phyloP scores from a whole-genome alignment of 2,888 invertebrate species.

The Amblyjoppa proteus region DNA sequence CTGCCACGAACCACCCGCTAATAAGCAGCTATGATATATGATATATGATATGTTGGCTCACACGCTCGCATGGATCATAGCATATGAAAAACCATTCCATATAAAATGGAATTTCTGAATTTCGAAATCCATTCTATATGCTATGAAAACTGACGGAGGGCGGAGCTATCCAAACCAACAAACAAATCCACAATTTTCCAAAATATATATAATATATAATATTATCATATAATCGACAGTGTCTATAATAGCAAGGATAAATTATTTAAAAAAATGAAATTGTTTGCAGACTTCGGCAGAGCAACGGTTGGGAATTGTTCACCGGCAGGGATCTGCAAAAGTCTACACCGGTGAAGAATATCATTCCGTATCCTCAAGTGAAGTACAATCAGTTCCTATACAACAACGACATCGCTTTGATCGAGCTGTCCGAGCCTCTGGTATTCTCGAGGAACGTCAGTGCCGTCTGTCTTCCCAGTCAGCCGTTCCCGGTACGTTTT shows the following conservation, averaged over 20 bases:
- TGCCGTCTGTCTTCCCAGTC: constrained; percentile 87
- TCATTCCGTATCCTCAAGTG: constrained; percentile 87
- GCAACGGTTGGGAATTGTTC: constrained; percentile 81
- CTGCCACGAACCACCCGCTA: not conserved
- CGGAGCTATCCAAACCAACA: too few relatives aligned
- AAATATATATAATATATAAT: too few relatives aligned
- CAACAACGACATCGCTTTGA: constrained; percentile 87
- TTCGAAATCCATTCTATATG: too few relatives aligned
- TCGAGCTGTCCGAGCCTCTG: constrained; percentile 86
- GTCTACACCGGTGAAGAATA: constrained; percentile 82
- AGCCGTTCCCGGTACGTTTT: constrained; percentile 77
- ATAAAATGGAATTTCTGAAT: too few relatives aligned
- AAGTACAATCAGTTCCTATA: constrained; percentile 87
- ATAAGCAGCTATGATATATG: not conserved
- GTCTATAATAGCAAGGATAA: not conserved
- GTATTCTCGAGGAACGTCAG: constrained; percentile 86
- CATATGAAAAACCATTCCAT: too few relatives aligned
- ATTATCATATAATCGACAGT: too few relatives aligned
- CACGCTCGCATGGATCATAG: too few relatives aligned
- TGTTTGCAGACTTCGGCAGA: constrained; percentile 78
- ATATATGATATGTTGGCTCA: too few relatives aligned
- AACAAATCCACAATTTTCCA: too few relatives aligned
- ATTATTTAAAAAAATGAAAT: not conserved
- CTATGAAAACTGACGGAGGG: too few relatives aligned
- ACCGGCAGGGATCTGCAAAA: constrained; percentile 79